Conservation (phyloP, 2,113 vertebrate species). For the Atlantisia rogersi region DNA sequence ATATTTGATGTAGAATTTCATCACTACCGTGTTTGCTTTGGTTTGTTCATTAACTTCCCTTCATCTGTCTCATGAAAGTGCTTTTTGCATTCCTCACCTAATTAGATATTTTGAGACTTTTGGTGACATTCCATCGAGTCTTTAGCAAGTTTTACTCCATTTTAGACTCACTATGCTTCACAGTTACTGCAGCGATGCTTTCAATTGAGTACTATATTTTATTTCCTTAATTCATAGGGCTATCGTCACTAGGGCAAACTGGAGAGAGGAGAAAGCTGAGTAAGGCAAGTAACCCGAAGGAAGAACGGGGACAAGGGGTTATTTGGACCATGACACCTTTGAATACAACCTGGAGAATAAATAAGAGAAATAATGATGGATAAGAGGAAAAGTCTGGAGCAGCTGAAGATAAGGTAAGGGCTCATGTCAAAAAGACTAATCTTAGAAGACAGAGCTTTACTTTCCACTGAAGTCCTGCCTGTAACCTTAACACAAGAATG, state of each 20-base stretch:
- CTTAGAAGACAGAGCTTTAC: neutral
- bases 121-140: neutral
- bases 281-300: neutral
- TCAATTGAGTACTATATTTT: accelerated
- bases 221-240: neutral
- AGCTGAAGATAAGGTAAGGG: neutral
- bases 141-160: neutral
- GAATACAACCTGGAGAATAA: neutral
- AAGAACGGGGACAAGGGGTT: neutral
- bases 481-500: neutral
- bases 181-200: accelerated
- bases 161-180: neutral
- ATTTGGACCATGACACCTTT: neutral
- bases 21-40: neutral
- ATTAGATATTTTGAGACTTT: neutral
- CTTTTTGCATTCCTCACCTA: neutral
- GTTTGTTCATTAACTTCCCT: neutral
- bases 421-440: neutral
- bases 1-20: neutral
- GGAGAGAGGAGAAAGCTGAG: neutral
- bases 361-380: neutral
- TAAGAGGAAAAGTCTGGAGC: neutral
- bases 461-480: neutral
- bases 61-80: neutral
- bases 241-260: neutral